Evolutionary conservation across 1,140 invertebrate species (phyloP), one percentile per base, ranked within the genome.

Genomic region (Andricus grossulariae): DNA sequence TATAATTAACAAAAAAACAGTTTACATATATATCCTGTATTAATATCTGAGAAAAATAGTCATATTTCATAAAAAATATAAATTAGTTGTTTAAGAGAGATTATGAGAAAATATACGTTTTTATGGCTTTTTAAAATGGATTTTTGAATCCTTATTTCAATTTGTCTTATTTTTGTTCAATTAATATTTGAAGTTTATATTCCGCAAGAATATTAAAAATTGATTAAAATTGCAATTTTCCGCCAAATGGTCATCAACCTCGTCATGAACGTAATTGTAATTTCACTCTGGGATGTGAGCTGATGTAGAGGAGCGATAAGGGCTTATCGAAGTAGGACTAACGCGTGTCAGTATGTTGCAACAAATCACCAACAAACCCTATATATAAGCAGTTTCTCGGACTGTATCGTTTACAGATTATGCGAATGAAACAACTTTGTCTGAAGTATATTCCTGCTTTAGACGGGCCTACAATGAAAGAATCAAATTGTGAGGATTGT

Each of bases 241-340:
- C 8, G 60, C 60, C 60, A 45, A 66, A 32, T 66, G 39, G 25
- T 66, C 60, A 32, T 39, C 16, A 66, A 66, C 32, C 6, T 66
- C 32, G 15, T 66, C 25, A 16, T 39, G 13, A 66, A 39, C 32
- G 3, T 39, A 39, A 66, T 66, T 39, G 60, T 32, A 66, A 66
- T 66, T 66, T 60, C 12, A 60, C 57, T 60, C 21, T 39, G 57
- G 57, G 21, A 32, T 66, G 60, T 66, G 32, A 39, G 60, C n/a
- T 66, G 60, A 66, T 66, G 39, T 8, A 66, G 25, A 45, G 32
- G 60, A 66, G 15, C 25, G 60, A 66, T 66, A 66, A 66, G 25
- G 60, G 39, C 60, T 66, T 66, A 66, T 66, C 60, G 60, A 66
- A 66, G 60, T 66, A 66, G 60, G 60, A 66, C 60, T 39, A 66